Evolutionary conservation across 2,888 invertebrate species (phyloP).

Genomic region (Melolontha melolontha): DNA sequence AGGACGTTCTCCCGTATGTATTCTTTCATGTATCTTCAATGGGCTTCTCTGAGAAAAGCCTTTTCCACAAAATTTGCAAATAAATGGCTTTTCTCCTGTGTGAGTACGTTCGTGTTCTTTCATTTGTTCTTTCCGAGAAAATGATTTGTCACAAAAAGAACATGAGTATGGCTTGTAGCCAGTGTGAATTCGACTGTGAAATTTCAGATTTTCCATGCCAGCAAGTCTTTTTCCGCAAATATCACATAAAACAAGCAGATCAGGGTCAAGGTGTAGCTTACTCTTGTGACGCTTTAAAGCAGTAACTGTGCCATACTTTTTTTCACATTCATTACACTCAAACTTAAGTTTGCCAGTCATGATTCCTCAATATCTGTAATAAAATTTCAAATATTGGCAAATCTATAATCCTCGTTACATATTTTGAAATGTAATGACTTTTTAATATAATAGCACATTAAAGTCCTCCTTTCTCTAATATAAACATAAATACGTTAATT

Average conservation of each 20-base stretch:
- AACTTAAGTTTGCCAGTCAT: no score
- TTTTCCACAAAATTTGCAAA: conserved; percentile 72
- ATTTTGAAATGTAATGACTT: no score
- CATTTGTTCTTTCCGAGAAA: conserved; percentile 61
- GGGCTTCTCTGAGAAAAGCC: conserved; percentile 74
- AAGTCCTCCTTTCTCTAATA: no score
- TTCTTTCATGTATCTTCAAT: conserved; percentile 74
- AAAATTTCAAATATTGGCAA: no score
- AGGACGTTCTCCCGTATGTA: conserved; percentile 73
- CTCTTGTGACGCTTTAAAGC: no score
- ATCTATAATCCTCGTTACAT: no score
- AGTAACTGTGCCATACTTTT: no score
- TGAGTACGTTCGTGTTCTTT: conserved; percentile 62
- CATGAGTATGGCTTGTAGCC: conserved; percentile 62
- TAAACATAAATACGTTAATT: no score
- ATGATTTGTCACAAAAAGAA: conserved; percentile 61
- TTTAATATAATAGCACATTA: no score
- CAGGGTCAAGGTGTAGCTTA: no score
- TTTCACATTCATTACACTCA: no score
- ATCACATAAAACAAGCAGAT: conserved; percentile 67
- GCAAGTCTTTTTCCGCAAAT: conserved; percentile 71
- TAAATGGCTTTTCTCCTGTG: conserved; percentile 62
- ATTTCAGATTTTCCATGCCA: conserved; percentile 68
- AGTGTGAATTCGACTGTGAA: conserved; percentile 61
- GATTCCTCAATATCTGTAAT: no score